Base-by-base conservation (phyloP, 2,113 vertebrate species). In the Tylochromis polylepis region DNA sequence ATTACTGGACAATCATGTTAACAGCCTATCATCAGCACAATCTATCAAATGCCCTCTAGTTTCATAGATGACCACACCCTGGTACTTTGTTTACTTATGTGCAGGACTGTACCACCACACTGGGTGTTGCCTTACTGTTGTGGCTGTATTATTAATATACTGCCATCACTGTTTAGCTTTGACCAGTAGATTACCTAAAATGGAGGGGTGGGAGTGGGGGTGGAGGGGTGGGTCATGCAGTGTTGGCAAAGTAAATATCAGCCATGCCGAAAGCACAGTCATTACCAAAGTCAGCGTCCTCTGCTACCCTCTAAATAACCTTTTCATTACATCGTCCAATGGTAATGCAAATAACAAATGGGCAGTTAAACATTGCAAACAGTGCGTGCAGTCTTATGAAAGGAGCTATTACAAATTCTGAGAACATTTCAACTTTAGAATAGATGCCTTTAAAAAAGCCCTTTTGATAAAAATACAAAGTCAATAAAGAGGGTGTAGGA, bases 111-210 rank as follows among this genome's bases (percentile, higher is more conserved):
- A 27, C 24, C n/a, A 49, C 31, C 22, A n/a, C 41, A 2, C 79
- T 38, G 77, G 72, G 49, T 41, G 85, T 14, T 55, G 81, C 15
- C 78, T 0, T 11, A 31, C 20, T 79, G 31, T n/a, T 24, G 77
- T 22, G 57, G 34, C 70, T 65, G 22, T 55, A 24, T 59, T 53
- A 49, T 53, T 79, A 75, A 77, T 14, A 55, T 53, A 49, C 67
- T 46, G 60, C 31, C 80, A 84, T 55, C 84, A 62, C 10, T 58
- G 53, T 79, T 90, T 20, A 65, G 11, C 46, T 80, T 51, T 59
- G 60, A 70, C 12, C 49, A 36, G 46, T 20, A 56, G 53, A 36
- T 81, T 79, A 82, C 27, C 41, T 75, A 29, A 49, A 18, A 49
- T 1, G 31, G 59, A 7, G 59, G 31, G 31, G 29, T 6, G 59